phyloP scores from a whole-genome alignment of 2,888 invertebrate species.

The Liodrosophila aerea region DNA sequence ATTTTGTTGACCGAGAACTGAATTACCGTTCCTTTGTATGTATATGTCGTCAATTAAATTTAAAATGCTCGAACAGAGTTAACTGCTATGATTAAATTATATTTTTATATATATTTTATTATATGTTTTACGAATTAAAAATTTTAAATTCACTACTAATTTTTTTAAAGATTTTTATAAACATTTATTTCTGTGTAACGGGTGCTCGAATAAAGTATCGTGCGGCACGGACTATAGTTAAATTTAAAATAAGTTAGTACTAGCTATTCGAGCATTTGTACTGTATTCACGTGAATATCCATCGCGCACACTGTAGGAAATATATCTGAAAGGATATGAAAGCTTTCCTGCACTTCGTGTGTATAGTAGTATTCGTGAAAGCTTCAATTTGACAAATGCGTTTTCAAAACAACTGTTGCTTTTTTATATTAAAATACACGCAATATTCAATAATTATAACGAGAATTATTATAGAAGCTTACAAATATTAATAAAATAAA shows the following conservation, averaged over 20 bases:
- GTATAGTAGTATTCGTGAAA: slow-evolving; percentile 42
- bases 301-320: slow-evolving; percentile 28
- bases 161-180: not conserved
- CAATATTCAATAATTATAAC: not conserved
- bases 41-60: not conserved
- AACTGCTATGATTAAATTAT: not conserved
- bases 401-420: slow-evolving; percentile 57
- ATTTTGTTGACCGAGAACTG: slow-evolving; percentile 44
- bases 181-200: slow-evolving; percentile 1
- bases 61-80: not conserved
- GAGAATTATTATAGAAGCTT: not conserved
- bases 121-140: not conserved
- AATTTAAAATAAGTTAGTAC: slow-evolving; percentile 27
- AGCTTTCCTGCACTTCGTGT: slow-evolving; percentile 51
- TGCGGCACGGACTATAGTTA: slow-evolving; percentile 24
- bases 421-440: slow-evolving; percentile 1
- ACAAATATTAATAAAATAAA: not conserved
- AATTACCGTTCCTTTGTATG: not conserved
- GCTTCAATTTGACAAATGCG: slow-evolving; percentile 41
- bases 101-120: not conserved
- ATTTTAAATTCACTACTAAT: not conserved
- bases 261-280: slow-evolving; percentile 29
- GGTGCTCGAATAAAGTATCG: slow-evolving; percentile 3
- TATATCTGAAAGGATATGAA: slow-evolving; percentile 43
- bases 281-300: slow-evolving; percentile 30